Evolutionary conservation across 37 sponge, comb jelly and placozoan genomes (phyloP).

Genomic region (Halichondria panicea): DNA sequence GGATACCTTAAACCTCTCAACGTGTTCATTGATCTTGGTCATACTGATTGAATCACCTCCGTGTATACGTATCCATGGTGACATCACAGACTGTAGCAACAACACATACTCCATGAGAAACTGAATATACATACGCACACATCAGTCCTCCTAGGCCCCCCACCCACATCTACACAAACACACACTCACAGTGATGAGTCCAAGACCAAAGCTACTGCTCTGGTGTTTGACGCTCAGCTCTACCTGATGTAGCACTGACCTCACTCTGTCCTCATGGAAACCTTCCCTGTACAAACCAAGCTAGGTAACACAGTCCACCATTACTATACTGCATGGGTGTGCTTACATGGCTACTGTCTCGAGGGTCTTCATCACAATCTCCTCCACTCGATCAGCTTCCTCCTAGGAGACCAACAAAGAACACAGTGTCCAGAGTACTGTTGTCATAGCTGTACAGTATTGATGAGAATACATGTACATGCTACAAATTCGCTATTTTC

Average conservation of each 20-base stretch:
- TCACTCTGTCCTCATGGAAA: constrained; percentile 66
- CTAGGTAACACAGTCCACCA: background rate
- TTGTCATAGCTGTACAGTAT: constrained; percentile 52
- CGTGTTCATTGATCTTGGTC: constrained; percentile 41
- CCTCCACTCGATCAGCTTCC: constrained; percentile 65
- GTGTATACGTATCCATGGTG: constrained; percentile 90
- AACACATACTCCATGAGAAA: background rate
- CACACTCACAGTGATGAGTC: constrained; percentile 45
- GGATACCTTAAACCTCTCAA: constrained; percentile 62
- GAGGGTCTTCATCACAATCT: constrained; percentile 57
- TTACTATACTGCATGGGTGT: background rate
- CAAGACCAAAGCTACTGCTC: constrained; percentile 76
- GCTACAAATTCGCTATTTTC: no score
- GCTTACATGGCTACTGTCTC: constrained; percentile 57
- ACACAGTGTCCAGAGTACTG: constrained; percentile 68
- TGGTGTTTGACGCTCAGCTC: constrained; percentile 80
- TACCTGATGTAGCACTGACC: constrained; percentile 85
- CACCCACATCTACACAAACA: no score
- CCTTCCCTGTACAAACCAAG: constrained; percentile 57
- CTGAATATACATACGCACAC: background rate
- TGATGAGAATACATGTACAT: no score
- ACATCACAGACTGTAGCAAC: constrained; percentile 39
- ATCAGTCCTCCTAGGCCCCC: background rate
- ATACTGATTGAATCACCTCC: constrained; percentile 50
- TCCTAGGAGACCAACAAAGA: constrained; percentile 86